These are phyloP conservation scores for Polyergus mexicanus DNA, from an alignment of 1,140 invertebrate genomes.

Conservation along the genomic window DNA sequence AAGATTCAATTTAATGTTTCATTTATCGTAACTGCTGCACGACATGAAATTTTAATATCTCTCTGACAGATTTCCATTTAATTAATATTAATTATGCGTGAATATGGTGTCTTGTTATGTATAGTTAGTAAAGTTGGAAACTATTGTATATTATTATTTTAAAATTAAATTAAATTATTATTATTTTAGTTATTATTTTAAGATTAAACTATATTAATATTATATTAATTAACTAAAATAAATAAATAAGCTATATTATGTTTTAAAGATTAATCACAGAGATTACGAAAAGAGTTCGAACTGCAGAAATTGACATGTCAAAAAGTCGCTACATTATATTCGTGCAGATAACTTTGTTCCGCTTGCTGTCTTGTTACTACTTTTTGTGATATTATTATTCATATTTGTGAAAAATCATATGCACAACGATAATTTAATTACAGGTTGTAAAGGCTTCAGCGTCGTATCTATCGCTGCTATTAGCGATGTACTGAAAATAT, in stretches of 20 bases:
- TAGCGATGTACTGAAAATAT: conserved; percentile 55
- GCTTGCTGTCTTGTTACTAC: neutral
- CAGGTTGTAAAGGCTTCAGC: conserved; percentile 60
- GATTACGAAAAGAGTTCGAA: neutral
- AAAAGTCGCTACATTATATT: neutral
- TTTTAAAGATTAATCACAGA: neutral
- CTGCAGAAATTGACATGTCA: neutral
- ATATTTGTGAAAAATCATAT: neutral
- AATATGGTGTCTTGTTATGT: neutral
- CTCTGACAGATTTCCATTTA: neutral
- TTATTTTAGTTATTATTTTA: too few species aligned
- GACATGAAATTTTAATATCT: conserved; percentile 14
- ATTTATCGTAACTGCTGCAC: too few species aligned
- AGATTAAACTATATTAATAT: too few species aligned
- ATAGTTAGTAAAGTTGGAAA: neutral
- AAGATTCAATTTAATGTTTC: neutral
- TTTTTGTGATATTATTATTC: neutral
- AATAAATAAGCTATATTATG: too few species aligned
- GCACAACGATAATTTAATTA: conserved; percentile 13
- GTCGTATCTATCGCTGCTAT: conserved; percentile 59
- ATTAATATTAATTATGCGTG: neutral
- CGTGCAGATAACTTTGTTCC: neutral
- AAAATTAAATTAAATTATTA: too few species aligned
- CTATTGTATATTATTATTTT: neutral
- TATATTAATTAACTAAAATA: too few species aligned